These are phyloP conservation scores for Brienomyrus longianalis DNA, from an alignment of 2,113 vertebrate species.

Conservation along the genomic window DNA sequence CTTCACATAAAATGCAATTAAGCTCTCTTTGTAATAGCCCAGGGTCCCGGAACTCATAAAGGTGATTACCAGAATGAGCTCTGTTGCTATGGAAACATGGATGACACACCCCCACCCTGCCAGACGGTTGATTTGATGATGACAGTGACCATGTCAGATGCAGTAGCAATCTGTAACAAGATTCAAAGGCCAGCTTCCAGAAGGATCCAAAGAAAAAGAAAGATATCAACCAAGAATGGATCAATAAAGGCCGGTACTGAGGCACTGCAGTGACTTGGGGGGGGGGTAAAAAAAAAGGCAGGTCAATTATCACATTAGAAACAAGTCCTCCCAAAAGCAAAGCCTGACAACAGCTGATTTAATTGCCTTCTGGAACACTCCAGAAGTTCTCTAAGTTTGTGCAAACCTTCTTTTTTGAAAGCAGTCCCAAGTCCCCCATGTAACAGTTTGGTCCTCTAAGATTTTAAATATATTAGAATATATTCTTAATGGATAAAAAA, in stretches of 20 bases:
- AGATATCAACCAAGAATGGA: neutral
- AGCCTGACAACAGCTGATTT: neutral
- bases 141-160: neutral
- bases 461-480: neutral
- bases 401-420: neutral
- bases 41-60: conserved; percentile 3
- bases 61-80: conserved; percentile 3
- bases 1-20: conserved; percentile 12
- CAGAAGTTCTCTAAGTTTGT: neutral
- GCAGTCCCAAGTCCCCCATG: neutral
- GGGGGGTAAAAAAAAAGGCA: neutral
- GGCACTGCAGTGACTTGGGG: neutral
- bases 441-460: neutral
- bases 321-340: neutral
- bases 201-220: neutral
- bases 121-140: neutral
- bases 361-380: neutral
- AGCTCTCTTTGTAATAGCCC: neutral
- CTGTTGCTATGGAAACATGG: neutral
- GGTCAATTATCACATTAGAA: neutral
- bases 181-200: neutral
- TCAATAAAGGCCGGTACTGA: neutral
- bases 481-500: neutral
- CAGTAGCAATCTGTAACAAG: neutral
- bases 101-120: neutral